Conservation (phyloP, 2,888 invertebrate species). For the Linhomoeus sp. region DNA sequence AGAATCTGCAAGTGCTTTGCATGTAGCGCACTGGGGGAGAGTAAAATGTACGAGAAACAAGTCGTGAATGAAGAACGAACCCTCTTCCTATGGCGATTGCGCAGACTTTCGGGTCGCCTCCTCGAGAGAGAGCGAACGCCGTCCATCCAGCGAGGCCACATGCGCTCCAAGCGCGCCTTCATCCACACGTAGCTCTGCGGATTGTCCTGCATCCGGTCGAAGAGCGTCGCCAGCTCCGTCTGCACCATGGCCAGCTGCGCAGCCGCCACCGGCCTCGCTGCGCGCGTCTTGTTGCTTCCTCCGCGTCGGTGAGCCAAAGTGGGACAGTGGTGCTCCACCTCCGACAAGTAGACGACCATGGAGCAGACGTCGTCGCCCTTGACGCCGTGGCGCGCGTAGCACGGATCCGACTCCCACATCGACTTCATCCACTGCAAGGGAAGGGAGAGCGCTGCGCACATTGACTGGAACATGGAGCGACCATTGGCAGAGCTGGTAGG, state of each 20-base stretch:
- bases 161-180: slow-evolving; percentile 26
- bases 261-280: neutral
- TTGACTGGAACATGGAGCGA: neutral
- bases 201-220: slow-evolving; percentile 27
- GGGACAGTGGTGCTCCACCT: slow-evolving; percentile 32
- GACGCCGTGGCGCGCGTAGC: slow-evolving; percentile 30
- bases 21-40: too few species aligned
- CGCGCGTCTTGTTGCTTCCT: neutral
- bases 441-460: neutral
- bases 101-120: slow-evolving; percentile 17
- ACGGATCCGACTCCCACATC: slow-evolving; percentile 31
- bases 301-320: slow-evolving; percentile 8
- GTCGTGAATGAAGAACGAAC: too few species aligned
- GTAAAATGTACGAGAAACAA: too few species aligned
- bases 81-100: too few species aligned
- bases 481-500: neutral
- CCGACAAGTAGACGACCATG: slow-evolving; percentile 29
- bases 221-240: slow-evolving; percentile 14
- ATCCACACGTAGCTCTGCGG: slow-evolving; percentile 31
- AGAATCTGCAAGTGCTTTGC: slow-evolving; percentile 20
- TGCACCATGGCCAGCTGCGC: neutral
- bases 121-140: slow-evolving; percentile 16
- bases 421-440: slow-evolving; percentile 26
- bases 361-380: slow-evolving; percentile 32
- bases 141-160: slow-evolving; percentile 27